Percentiles rank a stretch among this genome's conserved stretches.
Evolutionary conservation across 1,140 invertebrate genomes (phyloP).

Genomic region (Venturia canescens): DNA sequence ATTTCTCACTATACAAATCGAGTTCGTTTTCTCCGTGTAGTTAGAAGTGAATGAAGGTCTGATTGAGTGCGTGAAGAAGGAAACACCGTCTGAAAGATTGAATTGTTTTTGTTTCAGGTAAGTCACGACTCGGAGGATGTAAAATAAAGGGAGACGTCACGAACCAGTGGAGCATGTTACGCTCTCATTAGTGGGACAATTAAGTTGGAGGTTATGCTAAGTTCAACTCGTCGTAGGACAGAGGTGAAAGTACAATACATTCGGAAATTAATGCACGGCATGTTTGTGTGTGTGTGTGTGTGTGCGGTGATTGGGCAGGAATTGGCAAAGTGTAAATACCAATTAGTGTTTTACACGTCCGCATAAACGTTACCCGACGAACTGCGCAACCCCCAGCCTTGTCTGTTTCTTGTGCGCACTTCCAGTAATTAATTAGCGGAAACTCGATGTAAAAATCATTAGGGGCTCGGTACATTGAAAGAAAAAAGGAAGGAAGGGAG

Average conservation of each 20-base stretch:
- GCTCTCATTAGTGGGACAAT: neutral
- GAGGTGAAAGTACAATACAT: slow-evolving; percentile 19
- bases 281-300: slow-evolving; percentile 50
- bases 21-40: too few species aligned
- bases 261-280: neutral
- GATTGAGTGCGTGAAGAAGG: too few species aligned
- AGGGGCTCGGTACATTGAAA: slow-evolving; percentile 29
- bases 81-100: neutral
- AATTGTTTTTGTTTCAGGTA: slow-evolving; percentile 64
- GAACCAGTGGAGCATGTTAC: neutral
- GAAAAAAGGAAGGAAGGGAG: neutral
- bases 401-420: slow-evolving; percentile 57
- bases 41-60: too few species aligned
- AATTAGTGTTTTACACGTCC: slow-evolving; percentile 49
- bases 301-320: slow-evolving; percentile 21
- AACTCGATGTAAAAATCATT: slow-evolving; percentile 62
- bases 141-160: neutral
- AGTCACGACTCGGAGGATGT: slow-evolving; percentile 48
- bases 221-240: neutral
- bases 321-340: slow-evolving; percentile 56
- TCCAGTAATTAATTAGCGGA: slow-evolving; percentile 71
- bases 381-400: slow-evolving; percentile 25
- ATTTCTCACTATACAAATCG: too few species aligned
- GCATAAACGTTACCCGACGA: slow-evolving; percentile 16
- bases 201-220: slow-evolving; percentile 9